Conservation (phyloP, 2,113 vertebrate species). For the Tapirus terrestris region DNA sequence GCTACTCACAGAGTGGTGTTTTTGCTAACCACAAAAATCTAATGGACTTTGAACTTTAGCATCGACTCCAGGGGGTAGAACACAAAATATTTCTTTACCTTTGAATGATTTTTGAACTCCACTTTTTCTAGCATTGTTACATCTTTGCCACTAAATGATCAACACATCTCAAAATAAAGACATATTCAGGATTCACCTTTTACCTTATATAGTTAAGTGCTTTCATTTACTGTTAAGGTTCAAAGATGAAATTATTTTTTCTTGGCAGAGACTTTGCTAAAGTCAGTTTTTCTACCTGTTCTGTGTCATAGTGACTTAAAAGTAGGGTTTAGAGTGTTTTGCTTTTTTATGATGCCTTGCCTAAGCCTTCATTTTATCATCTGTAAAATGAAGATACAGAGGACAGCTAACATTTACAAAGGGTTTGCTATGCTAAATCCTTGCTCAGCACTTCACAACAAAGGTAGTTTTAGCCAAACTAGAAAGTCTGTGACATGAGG, state of each 20-base stretch:
- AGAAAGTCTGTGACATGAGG: neutral
- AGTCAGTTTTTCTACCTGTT: neutral
- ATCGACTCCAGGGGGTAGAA: neutral
- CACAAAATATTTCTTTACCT: neutral
- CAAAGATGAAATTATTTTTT: neutral
- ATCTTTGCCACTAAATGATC: neutral
- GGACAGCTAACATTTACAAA: neutral
- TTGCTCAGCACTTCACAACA: conserved; percentile 20
- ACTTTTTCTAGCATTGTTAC: neutral
- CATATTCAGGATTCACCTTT: neutral
- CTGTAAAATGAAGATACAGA: neutral
- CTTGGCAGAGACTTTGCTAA: neutral
- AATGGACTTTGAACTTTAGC: neutral
- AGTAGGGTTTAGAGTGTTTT: neutral
- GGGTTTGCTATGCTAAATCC: neutral
- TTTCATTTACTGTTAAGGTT: conserved; percentile 13
- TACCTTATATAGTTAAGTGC: neutral
- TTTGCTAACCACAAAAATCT: neutral
- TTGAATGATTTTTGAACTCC: neutral
- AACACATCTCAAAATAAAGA: neutral
- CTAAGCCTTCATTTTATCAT: neutral
- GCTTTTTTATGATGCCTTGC: neutral
- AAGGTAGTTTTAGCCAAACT: neutral
- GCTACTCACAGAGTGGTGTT: neutral
- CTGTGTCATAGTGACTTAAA: neutral